Evolutionary conservation across 1,140 invertebrate genomes (phyloP).

Genomic region (Aleiodes sp.): DNA sequence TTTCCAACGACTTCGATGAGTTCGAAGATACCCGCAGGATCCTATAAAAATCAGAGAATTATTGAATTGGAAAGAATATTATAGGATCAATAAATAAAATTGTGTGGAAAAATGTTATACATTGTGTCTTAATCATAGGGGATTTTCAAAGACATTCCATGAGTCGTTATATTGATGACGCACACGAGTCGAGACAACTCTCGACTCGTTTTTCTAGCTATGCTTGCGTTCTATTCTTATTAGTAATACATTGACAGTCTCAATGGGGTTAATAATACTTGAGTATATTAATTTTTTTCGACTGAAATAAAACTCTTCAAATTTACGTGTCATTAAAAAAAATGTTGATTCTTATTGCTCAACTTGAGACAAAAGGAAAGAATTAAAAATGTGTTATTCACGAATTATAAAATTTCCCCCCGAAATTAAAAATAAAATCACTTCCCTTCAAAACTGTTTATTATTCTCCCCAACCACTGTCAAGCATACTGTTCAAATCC

Average conservation of each 20-base stretch:
- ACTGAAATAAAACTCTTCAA: too few relatives aligned
- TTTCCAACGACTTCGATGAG: constrained; percentile 99
- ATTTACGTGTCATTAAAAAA: too few relatives aligned
- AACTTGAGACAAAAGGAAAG: too few relatives aligned
- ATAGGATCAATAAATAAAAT: constrained; percentile 14
- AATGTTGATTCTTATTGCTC: too few relatives aligned
- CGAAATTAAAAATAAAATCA: neutral
- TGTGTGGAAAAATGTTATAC: neutral
- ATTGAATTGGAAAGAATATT: constrained; percentile 30
- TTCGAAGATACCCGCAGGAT: constrained; percentile 99
- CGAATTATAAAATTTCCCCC: too few relatives aligned
- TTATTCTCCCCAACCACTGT: neutral
- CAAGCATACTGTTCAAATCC: too few relatives aligned
- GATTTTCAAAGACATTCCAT: constrained; percentile 17
- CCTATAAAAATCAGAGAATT: constrained; percentile 73
- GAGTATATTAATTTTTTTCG: too few relatives aligned
- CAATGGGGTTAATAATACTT: too few relatives aligned
- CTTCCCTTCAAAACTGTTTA: neutral
- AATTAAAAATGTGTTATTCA: too few relatives aligned
- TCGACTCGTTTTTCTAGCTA: neutral
- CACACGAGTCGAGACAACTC: constrained; percentile 16
- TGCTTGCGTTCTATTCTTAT: constrained; percentile 9
- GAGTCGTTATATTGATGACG: constrained; percentile 30
- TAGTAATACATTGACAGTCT: neutral
- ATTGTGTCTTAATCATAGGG: neutral